Conservation (phyloP, 2,797 vertebrate species). For the Sphenodon punctatus region DNA sequence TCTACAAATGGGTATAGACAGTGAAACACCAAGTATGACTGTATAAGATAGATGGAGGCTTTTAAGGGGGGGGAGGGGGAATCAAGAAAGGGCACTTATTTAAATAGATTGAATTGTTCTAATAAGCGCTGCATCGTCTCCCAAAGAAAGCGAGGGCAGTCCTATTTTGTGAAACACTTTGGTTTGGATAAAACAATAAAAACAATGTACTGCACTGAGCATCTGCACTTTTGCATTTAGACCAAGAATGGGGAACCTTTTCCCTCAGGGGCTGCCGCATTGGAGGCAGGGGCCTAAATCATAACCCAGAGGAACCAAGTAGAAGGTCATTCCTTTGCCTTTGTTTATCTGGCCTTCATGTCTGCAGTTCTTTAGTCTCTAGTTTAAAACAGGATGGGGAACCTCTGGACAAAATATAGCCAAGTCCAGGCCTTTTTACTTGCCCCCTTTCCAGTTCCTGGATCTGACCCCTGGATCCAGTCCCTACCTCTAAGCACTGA, state of each 20-base stretch:
- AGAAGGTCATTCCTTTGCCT: not conserved
- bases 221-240: no score
- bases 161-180: not conserved
- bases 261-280: no score
- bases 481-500: no score
- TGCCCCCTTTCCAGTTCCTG: no score
- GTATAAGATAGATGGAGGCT: not conserved
- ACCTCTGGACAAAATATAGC: no score
- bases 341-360: not conserved
- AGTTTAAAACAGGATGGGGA: no score
- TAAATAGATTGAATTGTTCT: not conserved
- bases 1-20: not conserved
- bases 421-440: no score
- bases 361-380: no score
- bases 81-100: not conserved
- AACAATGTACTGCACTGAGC: not conserved
- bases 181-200: not conserved
- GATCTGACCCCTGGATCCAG: no score
- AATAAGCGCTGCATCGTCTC: no score
- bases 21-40: not conserved
- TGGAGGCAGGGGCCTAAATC: no score
- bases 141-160: not conserved
- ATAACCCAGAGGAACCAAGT: not conserved
- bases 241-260: no score
- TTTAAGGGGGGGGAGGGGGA: not conserved